phyloP scores from a whole-genome alignment of 1,140 invertebrate species.

The Hylaeus volcanicus region DNA sequence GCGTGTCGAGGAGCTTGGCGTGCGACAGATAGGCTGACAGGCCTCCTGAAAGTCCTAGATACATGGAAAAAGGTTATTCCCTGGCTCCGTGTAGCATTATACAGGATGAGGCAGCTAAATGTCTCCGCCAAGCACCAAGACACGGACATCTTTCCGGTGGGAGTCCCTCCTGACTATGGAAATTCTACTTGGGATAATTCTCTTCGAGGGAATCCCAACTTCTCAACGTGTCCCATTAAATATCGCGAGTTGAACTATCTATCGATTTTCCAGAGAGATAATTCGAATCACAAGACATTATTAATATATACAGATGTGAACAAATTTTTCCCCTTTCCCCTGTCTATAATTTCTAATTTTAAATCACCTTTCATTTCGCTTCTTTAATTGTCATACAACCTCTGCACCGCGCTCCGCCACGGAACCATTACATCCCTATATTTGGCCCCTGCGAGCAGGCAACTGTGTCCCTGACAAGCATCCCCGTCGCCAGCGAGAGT shows the following conservation, averaged over 20 bases:
- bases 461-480: constrained; percentile 28
- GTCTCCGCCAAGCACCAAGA: constrained; percentile 12
- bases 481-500: constrained; percentile 4
- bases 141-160: background rate
- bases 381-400: too few species aligned
- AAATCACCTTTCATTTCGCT: too few species aligned
- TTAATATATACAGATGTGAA: too few species aligned
- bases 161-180: constrained; percentile 5
- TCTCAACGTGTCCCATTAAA: too few species aligned
- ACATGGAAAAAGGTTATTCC: constrained; percentile 47
- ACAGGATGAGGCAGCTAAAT: constrained; percentile 22
- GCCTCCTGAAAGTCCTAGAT: constrained; percentile 32
- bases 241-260: too few species aligned
- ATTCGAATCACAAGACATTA: too few species aligned
- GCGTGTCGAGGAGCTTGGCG: constrained; percentile 14
- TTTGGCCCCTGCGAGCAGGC: constrained; percentile 11
- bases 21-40: constrained; percentile 53
- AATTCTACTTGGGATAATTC: constrained; percentile 17
- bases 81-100: constrained; percentile 14
- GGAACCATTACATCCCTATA: background rate
- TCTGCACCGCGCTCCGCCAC: too few species aligned
- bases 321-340: too few species aligned
- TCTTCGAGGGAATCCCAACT: background rate
- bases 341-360: too few species aligned
- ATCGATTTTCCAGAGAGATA: too few species aligned